Conservation (phyloP, 2,888 invertebrate genomes). For the Lypha dubia region DNA sequence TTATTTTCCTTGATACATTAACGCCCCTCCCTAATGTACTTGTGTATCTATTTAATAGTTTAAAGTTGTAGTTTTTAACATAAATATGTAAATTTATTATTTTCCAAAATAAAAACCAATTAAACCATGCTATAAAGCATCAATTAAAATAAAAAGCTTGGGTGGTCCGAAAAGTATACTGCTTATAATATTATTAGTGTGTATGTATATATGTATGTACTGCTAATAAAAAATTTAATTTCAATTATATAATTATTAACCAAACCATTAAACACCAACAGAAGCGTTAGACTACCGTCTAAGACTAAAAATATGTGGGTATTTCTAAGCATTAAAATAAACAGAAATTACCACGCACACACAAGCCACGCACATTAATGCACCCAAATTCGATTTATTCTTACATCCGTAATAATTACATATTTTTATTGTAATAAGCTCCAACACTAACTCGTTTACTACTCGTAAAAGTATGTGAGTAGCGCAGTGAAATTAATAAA, state of each 20-base stretch:
- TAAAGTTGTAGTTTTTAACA: background rate
- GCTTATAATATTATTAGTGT: background rate
- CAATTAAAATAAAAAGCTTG: conserved; percentile 38
- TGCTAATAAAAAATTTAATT: conserved; percentile 20
- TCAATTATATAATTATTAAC: conserved; percentile 49
- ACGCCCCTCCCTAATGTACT: no score
- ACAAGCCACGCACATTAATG: background rate
- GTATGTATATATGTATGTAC: background rate
- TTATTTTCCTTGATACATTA: no score
- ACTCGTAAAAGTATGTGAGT: background rate
- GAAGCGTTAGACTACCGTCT: conserved; percentile 15
- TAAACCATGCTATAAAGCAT: conserved; percentile 17
- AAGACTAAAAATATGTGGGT: conserved; percentile 37
- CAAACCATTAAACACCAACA: conserved; percentile 37
- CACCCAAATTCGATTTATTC: background rate
- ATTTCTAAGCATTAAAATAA: conserved; percentile 43
- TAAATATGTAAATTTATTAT: conserved; percentile 4
- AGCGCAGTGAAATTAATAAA: conserved; percentile 2
- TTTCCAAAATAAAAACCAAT: conserved; percentile 35
- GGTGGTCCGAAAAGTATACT: conserved; percentile 34
- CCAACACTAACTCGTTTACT: conserved; percentile 9
- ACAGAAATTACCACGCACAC: conserved; percentile 49
- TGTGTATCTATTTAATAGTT: background rate
- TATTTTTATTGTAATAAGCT: conserved; percentile 7
- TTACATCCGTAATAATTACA: conserved; percentile 24